Base-by-base conservation (phyloP, 2,888 invertebrate species). In the Microchrysa polita region DNA sequence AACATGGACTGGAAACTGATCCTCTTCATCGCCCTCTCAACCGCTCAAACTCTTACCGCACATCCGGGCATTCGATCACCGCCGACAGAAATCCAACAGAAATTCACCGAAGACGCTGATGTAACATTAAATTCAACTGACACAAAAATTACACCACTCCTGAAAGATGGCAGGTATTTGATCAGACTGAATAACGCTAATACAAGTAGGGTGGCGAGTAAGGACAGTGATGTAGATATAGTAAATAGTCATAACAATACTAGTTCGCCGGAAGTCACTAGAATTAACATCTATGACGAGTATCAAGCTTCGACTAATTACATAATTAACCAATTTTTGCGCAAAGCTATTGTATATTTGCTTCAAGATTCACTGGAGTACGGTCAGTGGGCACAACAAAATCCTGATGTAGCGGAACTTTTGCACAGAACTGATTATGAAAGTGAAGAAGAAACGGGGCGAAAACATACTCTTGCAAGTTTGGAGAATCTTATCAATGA, bases 311-410 rank as follows among this genome's bases (percentile, higher is more conserved):
- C 77, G 10, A 76, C 67, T 52, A 78, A 78, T 76, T 67, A 73
- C 67, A 76, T 78, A 71, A 48, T 78, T 22, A 77, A 75, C 74
- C 74, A 78, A 55, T 78, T 78, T 69, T 61, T 78, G 7, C 74
- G 71, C 55, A 74, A 73, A 61, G 74, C 69, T 73, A 74, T 77
- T 23, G 7, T 40, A 5, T 1, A 65, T 65, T 73, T 65, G 63
- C 18, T 60, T n/a, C 20, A 18, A 20, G 63, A 73, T 73, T 44
- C 61, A 18, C 34, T 61, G 22, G 53, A 40, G 22, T 23, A 40
- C 40, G n/a, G 72, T 22, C 27, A 34, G 7, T 34, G 27, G 27
- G 10, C 20, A 7, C 40, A 5, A 52, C 40, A 5, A 52, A 44
- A 18, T 9, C 18, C 7, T 4, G 16, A 40, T 65, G 18, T 16